Base-by-base conservation (phyloP, 2,888 invertebrate genomes). In the Acanthococcus lagerstroemiae region DNA sequence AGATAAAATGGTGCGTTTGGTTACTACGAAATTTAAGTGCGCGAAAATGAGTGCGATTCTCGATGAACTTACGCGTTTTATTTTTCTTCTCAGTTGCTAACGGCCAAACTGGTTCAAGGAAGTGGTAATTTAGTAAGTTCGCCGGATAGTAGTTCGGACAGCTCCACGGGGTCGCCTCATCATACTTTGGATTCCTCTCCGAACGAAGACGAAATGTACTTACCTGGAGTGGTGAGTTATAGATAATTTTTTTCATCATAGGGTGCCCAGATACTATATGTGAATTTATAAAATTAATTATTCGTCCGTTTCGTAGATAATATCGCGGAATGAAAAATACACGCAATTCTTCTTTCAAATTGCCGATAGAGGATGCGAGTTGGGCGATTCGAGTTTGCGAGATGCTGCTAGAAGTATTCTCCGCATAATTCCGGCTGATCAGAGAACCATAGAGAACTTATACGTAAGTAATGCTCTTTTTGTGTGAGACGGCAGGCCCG, bases 101-200 rank as follows among this genome's bases (percentile, higher is more conserved):
- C 86, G 48, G 90, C 86, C 1, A 90, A 90, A 77, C 76, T 90
- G 58, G 84, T 85, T 69, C 88, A 87, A 73, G 81, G 85, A 45
- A 84, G 84, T 73, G 80, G 83, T 17, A 85, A 85, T 67, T 78
- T 85, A 75, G 84, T 85, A 22, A 88, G 88, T 72, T 89, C 89
- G 67, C 90, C 90, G 65, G 96, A 95, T 75, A 92, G 93, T 66
- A 93, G 92, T 73, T 93, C 93, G 67, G 95, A 95, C 76, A 94
- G 94, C 71, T 94, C 94, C 66, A 90, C 92, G 2, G 90, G 92
- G 2, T 94, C 94, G 1, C 94, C 94, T 1, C 92, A 91, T 70
- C 83, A 90, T 74, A 86, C 88, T 0, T 89, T 88, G 72, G 88
- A 89, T 75, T 67, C 25, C 22, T 84, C 86, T 69, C 84, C 87